Evolutionary conservation across 2,888 invertebrate genomes (phyloP).

Genomic region (Lingula anatina): DNA sequence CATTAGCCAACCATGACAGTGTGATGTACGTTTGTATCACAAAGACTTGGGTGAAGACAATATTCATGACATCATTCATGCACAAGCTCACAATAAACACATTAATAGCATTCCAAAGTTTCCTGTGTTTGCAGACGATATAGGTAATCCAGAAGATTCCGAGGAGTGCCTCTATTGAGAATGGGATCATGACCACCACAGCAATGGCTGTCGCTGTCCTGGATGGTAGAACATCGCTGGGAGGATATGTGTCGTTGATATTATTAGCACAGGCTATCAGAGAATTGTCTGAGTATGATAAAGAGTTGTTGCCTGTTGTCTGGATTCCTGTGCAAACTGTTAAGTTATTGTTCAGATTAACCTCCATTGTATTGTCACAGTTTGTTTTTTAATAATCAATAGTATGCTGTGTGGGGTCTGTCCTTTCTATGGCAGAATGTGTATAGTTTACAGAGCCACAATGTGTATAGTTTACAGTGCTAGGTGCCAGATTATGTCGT

Average conservation of each 20-base stretch:
- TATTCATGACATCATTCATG: slow-evolving; percentile 44
- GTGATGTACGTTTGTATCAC: slow-evolving; percentile 42
- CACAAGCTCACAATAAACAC: slow-evolving; percentile 46
- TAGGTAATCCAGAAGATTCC: slow-evolving; percentile 37
- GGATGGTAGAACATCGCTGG: not conserved
- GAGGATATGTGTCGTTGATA: too few relatives aligned
- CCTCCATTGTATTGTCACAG: too few relatives aligned
- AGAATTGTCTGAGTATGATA: too few relatives aligned
- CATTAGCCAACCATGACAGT: slow-evolving; percentile 35
- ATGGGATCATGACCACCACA: slow-evolving; percentile 35
- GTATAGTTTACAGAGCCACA: too few relatives aligned
- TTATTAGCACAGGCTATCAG: too few relatives aligned
- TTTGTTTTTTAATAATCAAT: slow-evolving; percentile 26
- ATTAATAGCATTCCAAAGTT: slow-evolving; percentile 40
- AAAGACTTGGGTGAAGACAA: slow-evolving; percentile 37
- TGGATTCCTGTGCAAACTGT: too few relatives aligned
- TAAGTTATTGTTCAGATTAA: too few relatives aligned
- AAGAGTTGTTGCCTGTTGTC: too few relatives aligned
- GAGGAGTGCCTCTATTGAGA: slow-evolving; percentile 33
- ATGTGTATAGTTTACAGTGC: too few relatives aligned
- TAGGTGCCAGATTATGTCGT: too few relatives aligned
- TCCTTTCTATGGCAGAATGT: too few relatives aligned
- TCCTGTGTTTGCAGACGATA: slow-evolving; percentile 27
- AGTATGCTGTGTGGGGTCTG: too few relatives aligned
- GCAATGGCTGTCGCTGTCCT: slow-evolving; percentile 17